Percentiles rank a stretch among this genome's conserved stretches.
phyloP scores from a whole-genome alignment of 2,888 invertebrate species.

The Spodoptera littoralis region DNA sequence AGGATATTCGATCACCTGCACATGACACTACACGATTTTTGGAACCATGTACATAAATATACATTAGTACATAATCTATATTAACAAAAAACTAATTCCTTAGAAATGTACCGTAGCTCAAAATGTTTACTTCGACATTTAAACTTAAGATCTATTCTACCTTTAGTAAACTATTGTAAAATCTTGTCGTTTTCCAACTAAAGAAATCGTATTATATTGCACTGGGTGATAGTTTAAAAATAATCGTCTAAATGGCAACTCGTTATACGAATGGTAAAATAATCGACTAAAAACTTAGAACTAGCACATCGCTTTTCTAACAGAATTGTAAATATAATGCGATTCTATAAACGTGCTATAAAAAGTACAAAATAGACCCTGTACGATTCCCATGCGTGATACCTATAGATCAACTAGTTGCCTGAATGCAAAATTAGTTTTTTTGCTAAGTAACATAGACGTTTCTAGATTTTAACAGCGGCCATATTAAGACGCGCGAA shows the following conservation, averaged over 20 bases:
- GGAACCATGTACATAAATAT: slow-evolving; percentile 86
- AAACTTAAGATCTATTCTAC: slow-evolving; percentile 78
- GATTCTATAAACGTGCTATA: slow-evolving; percentile 24
- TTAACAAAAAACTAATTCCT: slow-evolving; percentile 68
- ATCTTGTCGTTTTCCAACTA: slow-evolving; percentile 68
- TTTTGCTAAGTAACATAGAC: slow-evolving; percentile 14
- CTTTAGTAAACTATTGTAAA: slow-evolving; percentile 67
- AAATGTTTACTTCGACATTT: slow-evolving; percentile 80
- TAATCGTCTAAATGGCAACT: slow-evolving; percentile 18
- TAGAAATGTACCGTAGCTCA: slow-evolving; percentile 83
- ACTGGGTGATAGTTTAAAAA: slow-evolving; percentile 50
- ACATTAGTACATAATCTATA: slow-evolving; percentile 74
- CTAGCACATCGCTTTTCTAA: slow-evolving; percentile 7
- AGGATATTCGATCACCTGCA: slow-evolving; percentile 62
- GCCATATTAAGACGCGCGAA: slow-evolving; percentile 14
- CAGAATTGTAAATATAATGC: slow-evolving; percentile 37
- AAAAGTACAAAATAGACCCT: slow-evolving; percentile 47
- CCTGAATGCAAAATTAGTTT: background rate
- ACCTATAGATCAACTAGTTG: no score
- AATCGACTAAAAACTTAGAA: slow-evolving; percentile 21
- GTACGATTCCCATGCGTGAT: slow-evolving; percentile 4
- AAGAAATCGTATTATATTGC: slow-evolving; percentile 51
- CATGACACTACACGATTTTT: slow-evolving; percentile 75
- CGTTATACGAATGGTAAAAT: slow-evolving; percentile 19
- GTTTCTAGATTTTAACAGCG: slow-evolving; percentile 22